Percentiles rank a stretch among this genome's conserved stretches.
These are phyloP conservation scores for Sarcophaga carnaria DNA, from an alignment of 2,888 invertebrate species.

Conservation along the genomic window DNA sequence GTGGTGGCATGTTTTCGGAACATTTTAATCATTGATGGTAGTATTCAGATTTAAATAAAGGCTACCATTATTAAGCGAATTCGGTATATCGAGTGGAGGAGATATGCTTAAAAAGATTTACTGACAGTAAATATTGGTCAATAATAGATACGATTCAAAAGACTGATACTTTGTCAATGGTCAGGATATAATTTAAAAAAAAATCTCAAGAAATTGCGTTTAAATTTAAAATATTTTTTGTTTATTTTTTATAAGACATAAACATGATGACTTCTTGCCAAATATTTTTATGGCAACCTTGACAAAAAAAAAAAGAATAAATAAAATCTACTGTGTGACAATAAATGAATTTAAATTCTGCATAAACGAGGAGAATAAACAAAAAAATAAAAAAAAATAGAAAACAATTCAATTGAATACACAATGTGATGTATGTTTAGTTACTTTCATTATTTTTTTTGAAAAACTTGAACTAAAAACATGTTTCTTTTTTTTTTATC, in stretches of 20 bases:
- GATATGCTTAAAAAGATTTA: too few relatives aligned
- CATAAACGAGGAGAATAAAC: not conserved
- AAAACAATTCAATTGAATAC: slow-evolving; percentile 14
- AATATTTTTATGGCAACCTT: slow-evolving; percentile 45
- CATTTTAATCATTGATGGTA: too few relatives aligned
- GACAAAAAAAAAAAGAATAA: slow-evolving; percentile 6
- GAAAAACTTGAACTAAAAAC: not conserved
- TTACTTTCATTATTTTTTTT: slow-evolving; percentile 26
- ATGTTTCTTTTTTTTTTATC: not conserved
- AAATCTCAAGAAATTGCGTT: not conserved
- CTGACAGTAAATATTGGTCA: too few relatives aligned
- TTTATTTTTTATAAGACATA: slow-evolving; percentile 18
- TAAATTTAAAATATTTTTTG: not conserved
- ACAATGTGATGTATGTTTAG: slow-evolving; percentile 5
- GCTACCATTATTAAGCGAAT: too few relatives aligned
- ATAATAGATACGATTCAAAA: too few relatives aligned
- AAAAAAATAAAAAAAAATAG: not conserved
- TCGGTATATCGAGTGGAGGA: too few relatives aligned
- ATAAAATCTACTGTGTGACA: slow-evolving; percentile 13
- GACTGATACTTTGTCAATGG: too few relatives aligned
- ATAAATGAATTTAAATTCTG: slow-evolving; percentile 53
- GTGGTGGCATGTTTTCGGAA: too few relatives aligned
- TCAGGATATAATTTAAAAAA: not conserved
- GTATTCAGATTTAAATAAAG: too few relatives aligned
- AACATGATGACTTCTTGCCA: slow-evolving; percentile 28